phyloP scores from a whole-genome alignment of 2,797 vertebrate species.

The Coendou prehensilis region DNA sequence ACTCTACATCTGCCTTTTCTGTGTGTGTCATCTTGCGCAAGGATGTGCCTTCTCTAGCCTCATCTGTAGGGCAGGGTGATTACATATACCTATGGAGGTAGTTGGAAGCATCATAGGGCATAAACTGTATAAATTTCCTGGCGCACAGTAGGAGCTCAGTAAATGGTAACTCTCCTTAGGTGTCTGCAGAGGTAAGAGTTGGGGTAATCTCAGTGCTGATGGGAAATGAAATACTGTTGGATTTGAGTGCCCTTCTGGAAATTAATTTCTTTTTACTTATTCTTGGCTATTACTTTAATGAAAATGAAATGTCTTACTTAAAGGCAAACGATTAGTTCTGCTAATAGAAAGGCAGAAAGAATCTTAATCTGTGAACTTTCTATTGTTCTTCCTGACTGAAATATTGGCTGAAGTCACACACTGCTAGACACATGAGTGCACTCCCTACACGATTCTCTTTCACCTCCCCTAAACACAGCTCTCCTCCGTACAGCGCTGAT shows the following conservation, averaged over 20 bases:
- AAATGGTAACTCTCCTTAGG: neutral
- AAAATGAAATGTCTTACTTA: constrained; percentile 82
- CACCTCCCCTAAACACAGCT: neutral
- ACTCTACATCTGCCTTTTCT: neutral
- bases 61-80: neutral
- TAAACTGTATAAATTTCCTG: neutral
- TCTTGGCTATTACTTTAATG: constrained; percentile 77
- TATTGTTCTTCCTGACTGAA: constrained; percentile 56
- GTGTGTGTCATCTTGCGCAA: rapidly evolving
- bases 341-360: constrained; percentile 77
- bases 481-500: rapidly evolving
- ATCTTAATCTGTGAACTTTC: constrained; percentile 66
- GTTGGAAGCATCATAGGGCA: neutral
- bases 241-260: constrained; percentile 71
- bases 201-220: constrained; percentile 6
- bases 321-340: constrained; percentile 77
- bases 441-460: neutral
- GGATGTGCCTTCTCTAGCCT: neutral
- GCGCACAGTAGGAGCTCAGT: constrained; percentile 36
- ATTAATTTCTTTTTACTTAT: constrained; percentile 80
- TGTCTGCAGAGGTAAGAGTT: constrained; percentile 7
- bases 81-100: neutral
- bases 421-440: neutral
- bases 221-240: constrained; percentile 71
- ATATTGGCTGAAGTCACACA: neutral